Conservation (phyloP, 2,113 vertebrate genomes). For the Eubucco bourcierii region DNA sequence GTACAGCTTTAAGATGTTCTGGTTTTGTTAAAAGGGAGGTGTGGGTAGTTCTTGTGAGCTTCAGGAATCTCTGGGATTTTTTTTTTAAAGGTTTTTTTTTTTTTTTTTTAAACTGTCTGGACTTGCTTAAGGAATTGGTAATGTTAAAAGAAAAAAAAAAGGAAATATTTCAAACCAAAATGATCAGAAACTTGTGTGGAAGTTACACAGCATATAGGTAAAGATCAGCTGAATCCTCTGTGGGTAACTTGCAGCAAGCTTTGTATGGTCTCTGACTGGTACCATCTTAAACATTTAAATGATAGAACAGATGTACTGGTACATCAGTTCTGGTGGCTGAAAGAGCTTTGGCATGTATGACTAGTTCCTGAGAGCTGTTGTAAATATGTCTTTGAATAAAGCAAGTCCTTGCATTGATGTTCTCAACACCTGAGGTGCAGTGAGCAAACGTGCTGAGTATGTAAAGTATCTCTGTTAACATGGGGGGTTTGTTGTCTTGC, state of each 20-base stretch:
- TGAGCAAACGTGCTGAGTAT: not conserved
- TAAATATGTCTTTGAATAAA: not conserved
- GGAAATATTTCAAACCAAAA: not conserved
- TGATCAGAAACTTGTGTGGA: not conserved
- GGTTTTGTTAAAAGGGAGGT: not conserved
- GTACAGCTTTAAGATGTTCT: not conserved
- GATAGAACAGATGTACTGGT: not conserved
- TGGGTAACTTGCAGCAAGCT: not conserved
- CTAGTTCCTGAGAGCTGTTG: not conserved
- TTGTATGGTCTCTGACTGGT: not conserved
- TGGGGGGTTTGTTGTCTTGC: constrained; percentile 32
- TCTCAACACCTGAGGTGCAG: not conserved
- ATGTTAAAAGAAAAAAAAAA: not conserved
- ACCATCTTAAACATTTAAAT: not conserved
- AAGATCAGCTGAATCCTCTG: not conserved
- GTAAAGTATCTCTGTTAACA: constrained; percentile 61
- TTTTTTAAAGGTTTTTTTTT: no score
- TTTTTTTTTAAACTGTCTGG: not conserved
- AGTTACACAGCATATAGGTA: not conserved
- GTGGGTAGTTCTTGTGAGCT: not conserved
- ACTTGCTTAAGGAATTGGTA: not conserved
- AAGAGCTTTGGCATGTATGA: not conserved
- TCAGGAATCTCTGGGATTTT: not conserved
- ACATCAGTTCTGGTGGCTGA: not conserved
- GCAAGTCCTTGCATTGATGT: not conserved